Percentiles rank a stretch among this genome's conserved stretches.
Conservation (phyloP, 1,140 invertebrate species). For the Pseudomyrmex pallidus region DNA sequence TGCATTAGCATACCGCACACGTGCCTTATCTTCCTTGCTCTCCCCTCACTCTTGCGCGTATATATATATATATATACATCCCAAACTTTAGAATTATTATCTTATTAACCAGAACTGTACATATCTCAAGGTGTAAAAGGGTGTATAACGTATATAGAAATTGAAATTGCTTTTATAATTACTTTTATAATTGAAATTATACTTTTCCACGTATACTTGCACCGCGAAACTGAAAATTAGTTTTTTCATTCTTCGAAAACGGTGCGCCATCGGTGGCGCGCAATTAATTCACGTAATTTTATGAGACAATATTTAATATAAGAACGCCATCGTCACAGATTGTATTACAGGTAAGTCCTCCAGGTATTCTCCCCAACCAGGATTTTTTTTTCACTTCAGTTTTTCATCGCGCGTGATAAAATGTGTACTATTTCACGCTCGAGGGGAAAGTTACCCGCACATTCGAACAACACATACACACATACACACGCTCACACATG, state of each 20-base stretch:
- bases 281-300: neutral
- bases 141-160: too few relatives aligned
- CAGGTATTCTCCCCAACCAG: too few relatives aligned
- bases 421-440: slow-evolving; percentile 9
- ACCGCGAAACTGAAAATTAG: neutral
- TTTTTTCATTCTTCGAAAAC: neutral
- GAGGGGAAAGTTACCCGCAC: neutral
- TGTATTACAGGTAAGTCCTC: too few relatives aligned
- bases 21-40: slow-evolving; percentile 34
- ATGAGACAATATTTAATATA: too few relatives aligned
- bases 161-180: too few relatives aligned
- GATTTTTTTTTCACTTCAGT: neutral
- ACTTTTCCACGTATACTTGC: neutral
- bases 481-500: too few relatives aligned
- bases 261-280: neutral
- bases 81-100: slow-evolving; percentile 19
- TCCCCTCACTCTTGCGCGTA: neutral
- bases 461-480: slow-evolving; percentile 9
- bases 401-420: slow-evolving; percentile 24
- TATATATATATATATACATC: neutral
- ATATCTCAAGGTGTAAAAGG: neutral
- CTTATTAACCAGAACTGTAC: neutral
- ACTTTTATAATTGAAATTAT: too few relatives aligned
- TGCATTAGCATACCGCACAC: slow-evolving; percentile 3
- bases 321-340: too few relatives aligned